Evolutionary conservation across 1,140 invertebrate species (phyloP).

Genomic region (Chionoecetes opilio): DNA sequence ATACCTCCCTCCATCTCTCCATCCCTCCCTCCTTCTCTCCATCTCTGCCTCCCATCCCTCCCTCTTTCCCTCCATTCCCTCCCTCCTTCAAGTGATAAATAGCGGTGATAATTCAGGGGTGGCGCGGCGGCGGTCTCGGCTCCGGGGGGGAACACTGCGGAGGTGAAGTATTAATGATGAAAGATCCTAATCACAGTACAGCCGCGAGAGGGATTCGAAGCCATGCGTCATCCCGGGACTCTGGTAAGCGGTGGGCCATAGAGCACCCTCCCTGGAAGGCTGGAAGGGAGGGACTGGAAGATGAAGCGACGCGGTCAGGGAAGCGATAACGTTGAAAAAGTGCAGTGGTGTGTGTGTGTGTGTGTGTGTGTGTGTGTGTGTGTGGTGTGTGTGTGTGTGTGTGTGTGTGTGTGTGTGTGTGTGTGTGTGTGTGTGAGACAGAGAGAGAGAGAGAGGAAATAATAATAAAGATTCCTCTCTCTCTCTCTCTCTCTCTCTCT

Average conservation of each 20-base stretch:
- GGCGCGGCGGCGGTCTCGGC: background rate
- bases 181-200: constrained; percentile 65
- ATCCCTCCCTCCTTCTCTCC: background rate
- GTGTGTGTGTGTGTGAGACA: too few relatives aligned
- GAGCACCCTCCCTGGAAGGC: background rate
- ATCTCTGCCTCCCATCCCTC: too few relatives aligned
- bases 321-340: too few relatives aligned
- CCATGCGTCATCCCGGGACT: constrained; percentile 34
- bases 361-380: background rate
- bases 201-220: constrained; percentile 53
- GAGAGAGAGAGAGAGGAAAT: too few relatives aligned
- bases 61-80: background rate
- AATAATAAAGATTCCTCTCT: background rate
- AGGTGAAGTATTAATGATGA: constrained; percentile 73
- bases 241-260: constrained; percentile 12
- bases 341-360: background rate
- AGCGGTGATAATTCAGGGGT: constrained; percentile 29
- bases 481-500: constrained; percentile 38
- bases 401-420: background rate
- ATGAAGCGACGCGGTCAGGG: background rate
- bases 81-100: constrained; percentile 19
- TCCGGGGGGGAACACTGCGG: constrained; percentile 2
- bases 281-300: background rate
- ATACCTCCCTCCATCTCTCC: too few relatives aligned
- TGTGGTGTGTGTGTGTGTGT: background rate